phyloP scores from a whole-genome alignment of 2,888 invertebrate genomes.

The Pterostichus niger region DNA sequence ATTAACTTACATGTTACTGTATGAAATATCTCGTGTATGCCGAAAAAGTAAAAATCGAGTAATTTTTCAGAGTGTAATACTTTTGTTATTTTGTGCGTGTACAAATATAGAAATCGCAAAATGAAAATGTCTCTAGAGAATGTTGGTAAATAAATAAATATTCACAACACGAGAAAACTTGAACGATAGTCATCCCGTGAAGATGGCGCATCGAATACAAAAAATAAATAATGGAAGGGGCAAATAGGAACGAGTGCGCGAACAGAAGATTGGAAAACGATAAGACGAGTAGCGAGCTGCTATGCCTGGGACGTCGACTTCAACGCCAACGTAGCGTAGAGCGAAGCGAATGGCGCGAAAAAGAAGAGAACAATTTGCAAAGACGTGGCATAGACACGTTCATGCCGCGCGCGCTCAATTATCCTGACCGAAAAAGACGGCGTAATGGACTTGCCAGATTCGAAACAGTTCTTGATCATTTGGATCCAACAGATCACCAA shows the following conservation, averaged over 20 bases:
- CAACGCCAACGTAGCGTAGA: not conserved
- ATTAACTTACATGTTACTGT: no score
- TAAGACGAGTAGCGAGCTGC: conserved; percentile 36
- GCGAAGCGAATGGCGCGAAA: not conserved
- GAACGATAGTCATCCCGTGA: conserved; percentile 43
- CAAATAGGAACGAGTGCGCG: conserved; percentile 32
- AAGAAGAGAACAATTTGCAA: conserved; percentile 53
- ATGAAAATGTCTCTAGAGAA: conserved; percentile 34
- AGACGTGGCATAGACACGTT: conserved; percentile 9
- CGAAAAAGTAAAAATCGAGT: no score
- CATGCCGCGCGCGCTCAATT: conserved; percentile 21
- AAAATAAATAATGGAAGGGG: conserved; percentile 49
- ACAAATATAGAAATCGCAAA: conserved; percentile 45
- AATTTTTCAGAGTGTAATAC: no score
- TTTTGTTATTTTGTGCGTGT: conserved; percentile 1
- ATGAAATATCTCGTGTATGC: no score
- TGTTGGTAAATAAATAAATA: conserved; percentile 27
- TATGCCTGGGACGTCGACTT: not conserved
- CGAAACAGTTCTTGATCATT: conserved; percentile 12
- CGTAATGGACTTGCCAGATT: conserved; percentile 29
- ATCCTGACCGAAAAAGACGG: conserved; percentile 40
- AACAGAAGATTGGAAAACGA: conserved; percentile 61
- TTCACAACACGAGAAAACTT: conserved; percentile 41
- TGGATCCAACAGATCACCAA: conserved; percentile 5
- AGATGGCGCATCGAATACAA: conserved; percentile 43